These are phyloP conservation scores for Esox niger DNA, from an alignment of 2,113 vertebrate species.

Conservation along the genomic window DNA sequence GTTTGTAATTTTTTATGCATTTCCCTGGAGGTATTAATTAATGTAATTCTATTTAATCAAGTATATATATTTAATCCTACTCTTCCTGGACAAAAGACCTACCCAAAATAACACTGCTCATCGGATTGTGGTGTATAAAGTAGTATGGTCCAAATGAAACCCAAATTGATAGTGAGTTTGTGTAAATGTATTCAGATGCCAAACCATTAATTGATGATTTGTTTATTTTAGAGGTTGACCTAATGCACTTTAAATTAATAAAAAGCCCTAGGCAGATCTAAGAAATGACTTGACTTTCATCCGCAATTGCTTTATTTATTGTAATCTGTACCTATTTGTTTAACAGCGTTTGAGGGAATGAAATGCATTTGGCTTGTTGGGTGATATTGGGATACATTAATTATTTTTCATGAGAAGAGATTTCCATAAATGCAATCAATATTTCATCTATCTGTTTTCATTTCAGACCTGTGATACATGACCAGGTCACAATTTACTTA, in stretches of 20 bases:
- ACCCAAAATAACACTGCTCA: neutral
- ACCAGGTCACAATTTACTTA: neutral
- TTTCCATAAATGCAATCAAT: slow-evolving; percentile 13
- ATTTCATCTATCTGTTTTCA: slow-evolving; percentile 18
- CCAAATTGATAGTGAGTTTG: neutral
- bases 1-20: slow-evolving; percentile 31
- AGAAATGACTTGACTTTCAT: neutral
- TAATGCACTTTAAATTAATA: slow-evolving; percentile 39
- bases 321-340: neutral
- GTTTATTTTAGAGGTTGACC: slow-evolving; percentile 51
- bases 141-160: neutral
- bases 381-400: neutral
- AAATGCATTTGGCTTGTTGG: neutral
- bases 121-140: neutral
- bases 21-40: slow-evolving; percentile 23
- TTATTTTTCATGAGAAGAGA: slow-evolving; percentile 7
- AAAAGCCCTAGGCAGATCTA: slow-evolving; percentile 42
- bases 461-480: neutral
- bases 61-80: slow-evolving; percentile 23
- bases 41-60: slow-evolving; percentile 37
- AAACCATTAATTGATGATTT: neutral
- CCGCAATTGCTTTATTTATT: neutral
- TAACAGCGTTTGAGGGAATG: neutral
- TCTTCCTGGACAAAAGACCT: slow-evolving; percentile 19
- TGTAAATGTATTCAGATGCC: neutral